These are phyloP conservation scores for Cephus spinipes DNA, from an alignment of 2,888 invertebrate genomes.

Conservation along the genomic window DNA sequence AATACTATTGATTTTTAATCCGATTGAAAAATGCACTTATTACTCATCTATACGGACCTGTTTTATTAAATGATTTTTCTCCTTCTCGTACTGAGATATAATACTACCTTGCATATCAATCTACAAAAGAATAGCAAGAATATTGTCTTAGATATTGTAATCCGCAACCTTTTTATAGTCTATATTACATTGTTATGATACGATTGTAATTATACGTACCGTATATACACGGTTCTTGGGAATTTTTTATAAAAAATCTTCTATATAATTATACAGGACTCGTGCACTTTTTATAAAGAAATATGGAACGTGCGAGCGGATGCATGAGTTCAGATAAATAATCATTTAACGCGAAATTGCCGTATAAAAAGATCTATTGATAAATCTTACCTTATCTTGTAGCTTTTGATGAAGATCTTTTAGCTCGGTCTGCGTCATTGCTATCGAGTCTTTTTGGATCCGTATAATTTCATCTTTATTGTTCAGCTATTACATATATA, in stretches of 20 bases:
- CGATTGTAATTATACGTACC: not conserved
- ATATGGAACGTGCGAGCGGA: not conserved
- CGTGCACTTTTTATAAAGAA: constrained; percentile 6
- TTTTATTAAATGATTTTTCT: constrained; percentile 52
- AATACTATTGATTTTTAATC: constrained; percentile 3
- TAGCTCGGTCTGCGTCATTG: constrained; percentile 55
- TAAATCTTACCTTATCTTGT: constrained; percentile 54
- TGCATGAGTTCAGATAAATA: not conserved
- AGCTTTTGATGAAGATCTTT: constrained; percentile 54
- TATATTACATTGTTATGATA: not conserved
- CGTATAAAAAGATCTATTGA: not conserved
- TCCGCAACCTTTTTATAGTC: not conserved
- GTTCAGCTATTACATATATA: constrained; percentile 44
- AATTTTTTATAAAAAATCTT: not conserved
- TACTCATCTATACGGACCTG: constrained; percentile 45
- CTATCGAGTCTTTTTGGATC: constrained; percentile 59
- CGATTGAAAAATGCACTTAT: not conserved
- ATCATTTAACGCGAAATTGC: not conserved
- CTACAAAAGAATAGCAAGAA: constrained; percentile 37
- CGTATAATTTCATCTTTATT: constrained; percentile 58
- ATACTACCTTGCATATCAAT: constrained; percentile 49
- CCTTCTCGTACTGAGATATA: constrained; percentile 50
- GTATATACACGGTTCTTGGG: not conserved
- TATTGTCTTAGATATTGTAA: not conserved
- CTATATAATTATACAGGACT: not conserved